Percentiles rank a stretch among this genome's conserved stretches.
phyloP scores from a whole-genome alignment of 1,140 invertebrate genomes.

The Branchinecta lynchi region DNA sequence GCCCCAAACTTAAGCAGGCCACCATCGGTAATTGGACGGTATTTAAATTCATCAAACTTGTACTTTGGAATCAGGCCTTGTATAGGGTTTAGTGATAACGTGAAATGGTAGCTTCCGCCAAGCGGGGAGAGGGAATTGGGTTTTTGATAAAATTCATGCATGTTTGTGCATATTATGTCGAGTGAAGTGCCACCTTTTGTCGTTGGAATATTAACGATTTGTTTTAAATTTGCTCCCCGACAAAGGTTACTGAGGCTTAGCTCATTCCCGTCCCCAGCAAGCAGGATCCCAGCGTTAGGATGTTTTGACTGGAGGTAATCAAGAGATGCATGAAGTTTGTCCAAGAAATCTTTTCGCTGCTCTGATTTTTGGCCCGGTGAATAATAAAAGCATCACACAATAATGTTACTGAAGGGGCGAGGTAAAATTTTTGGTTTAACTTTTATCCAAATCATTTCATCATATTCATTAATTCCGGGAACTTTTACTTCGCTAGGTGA shows the following conservation, averaged over 20 bases:
- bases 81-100: background rate
- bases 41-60: constrained; percentile 5
- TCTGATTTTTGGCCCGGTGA: constrained; percentile 5
- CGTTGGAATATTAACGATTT: constrained; percentile 5
- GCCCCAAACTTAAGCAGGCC: background rate
- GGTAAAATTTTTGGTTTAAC: constrained; percentile 4
- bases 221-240: constrained; percentile 7
- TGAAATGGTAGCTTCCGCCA: background rate
- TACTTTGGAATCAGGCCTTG: background rate
- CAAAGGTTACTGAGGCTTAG: background rate
- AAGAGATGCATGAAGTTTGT: constrained; percentile 2
- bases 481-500: background rate
- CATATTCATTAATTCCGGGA: constrained; percentile 3
- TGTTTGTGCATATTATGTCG: background rate
- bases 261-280: background rate
- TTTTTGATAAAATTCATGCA: constrained; percentile 10
- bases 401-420: background rate
- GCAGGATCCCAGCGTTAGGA: constrained; percentile 8
- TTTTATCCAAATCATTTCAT: constrained; percentile 5
- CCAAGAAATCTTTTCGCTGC: constrained; percentile 10
- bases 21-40: background rate
- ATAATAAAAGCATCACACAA: background rate
- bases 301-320: constrained; percentile 10
- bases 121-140: background rate
- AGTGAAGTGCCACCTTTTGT: constrained; percentile 8